Evolutionary conservation across 2,888 invertebrate genomes (phyloP).

Genomic region (Sepiola atlantica): DNA sequence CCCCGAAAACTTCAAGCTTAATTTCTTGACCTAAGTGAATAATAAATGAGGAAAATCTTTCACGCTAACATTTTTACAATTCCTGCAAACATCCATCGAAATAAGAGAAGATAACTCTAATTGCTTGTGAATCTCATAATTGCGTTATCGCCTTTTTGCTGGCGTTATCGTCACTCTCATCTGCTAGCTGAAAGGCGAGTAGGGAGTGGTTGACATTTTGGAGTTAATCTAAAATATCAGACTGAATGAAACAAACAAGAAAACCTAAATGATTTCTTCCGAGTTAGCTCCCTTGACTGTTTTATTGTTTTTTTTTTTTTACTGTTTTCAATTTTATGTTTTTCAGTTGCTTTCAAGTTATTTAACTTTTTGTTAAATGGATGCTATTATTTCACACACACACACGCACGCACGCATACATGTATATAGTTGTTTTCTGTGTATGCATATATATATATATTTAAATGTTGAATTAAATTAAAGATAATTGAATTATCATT

Average conservation of each 20-base stretch:
- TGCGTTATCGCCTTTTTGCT: not conserved
- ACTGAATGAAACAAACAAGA: not conserved
- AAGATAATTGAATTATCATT: too few relatives aligned
- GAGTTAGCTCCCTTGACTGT: not conserved
- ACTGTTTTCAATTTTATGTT: slow-evolving; percentile 41
- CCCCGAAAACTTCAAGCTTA: not conserved
- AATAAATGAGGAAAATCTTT: not conserved
- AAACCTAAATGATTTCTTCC: not conserved
- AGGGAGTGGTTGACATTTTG: not conserved
- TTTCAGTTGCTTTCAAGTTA: too few relatives aligned
- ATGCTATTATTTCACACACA: too few relatives aligned
- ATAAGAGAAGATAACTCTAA: not conserved
- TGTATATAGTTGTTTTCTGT: too few relatives aligned
- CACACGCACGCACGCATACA: too few relatives aligned
- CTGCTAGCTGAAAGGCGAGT: not conserved
- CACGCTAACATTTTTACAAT: not conserved
- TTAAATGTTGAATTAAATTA: too few relatives aligned
- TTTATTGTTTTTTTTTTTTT: not conserved
- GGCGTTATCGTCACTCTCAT: not conserved
- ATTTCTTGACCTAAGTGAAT: not conserved
- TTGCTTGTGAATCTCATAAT: not conserved
- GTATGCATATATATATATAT: too few relatives aligned
- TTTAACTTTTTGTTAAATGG: too few relatives aligned
- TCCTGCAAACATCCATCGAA: not conserved
- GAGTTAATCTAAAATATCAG: not conserved